These are phyloP conservation scores for Neotoma lepida DNA, from an alignment of 2,113 vertebrate genomes.

Conservation along the genomic window DNA sequence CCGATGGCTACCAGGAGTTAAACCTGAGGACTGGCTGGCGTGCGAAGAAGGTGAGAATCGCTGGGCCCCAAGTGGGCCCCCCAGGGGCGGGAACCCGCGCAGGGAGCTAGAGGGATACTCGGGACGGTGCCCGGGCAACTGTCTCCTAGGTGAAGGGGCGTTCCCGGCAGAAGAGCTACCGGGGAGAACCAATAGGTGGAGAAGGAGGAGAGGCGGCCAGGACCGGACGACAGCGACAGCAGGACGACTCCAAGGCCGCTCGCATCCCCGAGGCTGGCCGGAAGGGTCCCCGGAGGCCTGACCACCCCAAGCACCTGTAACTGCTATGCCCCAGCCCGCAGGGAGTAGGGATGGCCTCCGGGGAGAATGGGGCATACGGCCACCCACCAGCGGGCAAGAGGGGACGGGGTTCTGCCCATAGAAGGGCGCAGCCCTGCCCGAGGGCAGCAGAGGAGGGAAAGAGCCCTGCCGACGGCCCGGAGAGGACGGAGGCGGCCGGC, in stretches of 20 bases:
- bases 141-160: constrained; percentile 80
- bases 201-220: not conserved
- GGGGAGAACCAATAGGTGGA: constrained; percentile 61
- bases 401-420: constrained; percentile 68
- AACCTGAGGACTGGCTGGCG: constrained; percentile 62
- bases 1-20: not conserved
- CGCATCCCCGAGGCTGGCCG: not conserved
- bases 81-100: constrained; percentile 38
- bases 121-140: constrained; percentile 51
- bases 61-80: constrained; percentile 68
- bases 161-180: constrained; percentile 62
- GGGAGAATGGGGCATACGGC: not conserved
- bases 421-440: constrained; percentile 50
- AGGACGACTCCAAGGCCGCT: not conserved
- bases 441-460: constrained; percentile 47
- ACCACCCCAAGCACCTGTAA: not conserved
- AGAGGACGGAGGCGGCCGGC: constrained; percentile 52
- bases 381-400: constrained; percentile 73
- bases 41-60: constrained; percentile 35
- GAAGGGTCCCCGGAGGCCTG: not conserved
- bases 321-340: not conserved
- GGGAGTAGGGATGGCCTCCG: not conserved
- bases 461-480: constrained; percentile 53
- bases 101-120: not conserved
- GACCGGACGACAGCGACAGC: not conserved